phyloP scores from a whole-genome alignment of 2,888 invertebrate species.

The Apoda limacodes region DNA sequence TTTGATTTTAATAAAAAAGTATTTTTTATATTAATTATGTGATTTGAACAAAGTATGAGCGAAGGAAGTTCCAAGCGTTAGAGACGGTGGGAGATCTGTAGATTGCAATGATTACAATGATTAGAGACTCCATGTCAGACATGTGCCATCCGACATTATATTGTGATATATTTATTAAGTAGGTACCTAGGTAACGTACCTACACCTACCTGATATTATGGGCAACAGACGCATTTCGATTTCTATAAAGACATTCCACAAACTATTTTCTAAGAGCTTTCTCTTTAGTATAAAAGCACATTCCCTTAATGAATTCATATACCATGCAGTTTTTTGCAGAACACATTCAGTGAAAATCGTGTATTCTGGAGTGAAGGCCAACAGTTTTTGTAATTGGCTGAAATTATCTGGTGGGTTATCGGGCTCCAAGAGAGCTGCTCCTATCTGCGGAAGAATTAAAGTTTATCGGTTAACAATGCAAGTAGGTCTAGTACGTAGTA shows the following conservation, averaged over 20 bases:
- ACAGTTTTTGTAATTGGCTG: slow-evolving; percentile 34
- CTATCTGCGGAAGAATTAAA: too few relatives aligned
- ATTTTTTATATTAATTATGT: too few relatives aligned
- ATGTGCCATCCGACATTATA: too few relatives aligned
- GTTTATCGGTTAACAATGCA: too few relatives aligned
- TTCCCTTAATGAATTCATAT: slow-evolving; percentile 30
- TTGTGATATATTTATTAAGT: too few relatives aligned
- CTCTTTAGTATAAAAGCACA: slow-evolving; percentile 25
- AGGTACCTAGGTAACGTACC: too few relatives aligned
- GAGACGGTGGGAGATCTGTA: too few relatives aligned
- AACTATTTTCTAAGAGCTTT: slow-evolving; percentile 28
- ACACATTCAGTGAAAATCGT: slow-evolving; percentile 37
- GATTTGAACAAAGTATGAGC: slow-evolving; percentile 5
- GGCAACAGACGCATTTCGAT: slow-evolving; percentile 58
- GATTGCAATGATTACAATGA: too few relatives aligned
- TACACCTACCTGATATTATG: slow-evolving; percentile 42
- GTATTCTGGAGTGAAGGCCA: slow-evolving; percentile 30
- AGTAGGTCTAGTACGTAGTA: too few relatives aligned
- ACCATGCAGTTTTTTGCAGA: slow-evolving; percentile 42
- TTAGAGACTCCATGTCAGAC: too few relatives aligned
- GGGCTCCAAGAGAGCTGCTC: slow-evolving; percentile 47
- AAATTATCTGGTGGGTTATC: slow-evolving; percentile 49
- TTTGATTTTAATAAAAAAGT: too few relatives aligned
- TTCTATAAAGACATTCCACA: slow-evolving; percentile 50
- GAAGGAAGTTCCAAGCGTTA: too few relatives aligned